A percentile compares a stretch with the other conserved stretches of the same genome.
Conservation (phyloP, 2,113 vertebrate genomes). For the Halcyon senegalensis region DNA sequence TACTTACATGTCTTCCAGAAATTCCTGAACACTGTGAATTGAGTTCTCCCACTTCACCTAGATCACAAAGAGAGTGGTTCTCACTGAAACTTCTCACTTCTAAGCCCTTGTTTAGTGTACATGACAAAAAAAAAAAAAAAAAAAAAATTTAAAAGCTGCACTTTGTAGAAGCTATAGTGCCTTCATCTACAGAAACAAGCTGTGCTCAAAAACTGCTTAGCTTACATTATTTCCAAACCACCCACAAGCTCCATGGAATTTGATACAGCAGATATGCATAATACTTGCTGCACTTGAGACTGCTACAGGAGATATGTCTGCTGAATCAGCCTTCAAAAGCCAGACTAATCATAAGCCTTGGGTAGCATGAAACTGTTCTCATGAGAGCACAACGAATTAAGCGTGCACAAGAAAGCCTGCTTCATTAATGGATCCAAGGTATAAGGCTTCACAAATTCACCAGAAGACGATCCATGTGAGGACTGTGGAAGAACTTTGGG, state of each 20-base stretch:
- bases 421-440: slow-evolving; percentile 34
- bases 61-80: not conserved
- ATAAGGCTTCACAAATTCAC: slow-evolving; percentile 19
- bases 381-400: slow-evolving; percentile 44
- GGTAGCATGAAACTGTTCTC: slow-evolving; percentile 54
- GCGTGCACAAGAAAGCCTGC: slow-evolving; percentile 47
- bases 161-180: slow-evolving; percentile 32
- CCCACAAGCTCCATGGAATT: slow-evolving; percentile 66
- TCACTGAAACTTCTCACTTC: not conserved
- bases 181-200: slow-evolving; percentile 59
- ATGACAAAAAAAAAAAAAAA: not conserved
- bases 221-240: slow-evolving; percentile 61
- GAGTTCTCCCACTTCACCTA: not conserved
- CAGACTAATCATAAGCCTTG: slow-evolving; percentile 59
- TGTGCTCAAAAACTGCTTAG: slow-evolving; percentile 64
- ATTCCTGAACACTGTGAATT: not conserved
- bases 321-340: slow-evolving; percentile 68
- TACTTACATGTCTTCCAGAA: not conserved
- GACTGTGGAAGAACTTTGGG: not conserved
- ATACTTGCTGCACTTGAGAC: slow-evolving; percentile 65
- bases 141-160: not conserved
- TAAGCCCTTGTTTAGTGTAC: not conserved
- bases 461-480: slow-evolving; percentile 36
- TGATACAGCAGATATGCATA: slow-evolving; percentile 70
- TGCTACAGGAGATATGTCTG: slow-evolving; percentile 48